Evolutionary conservation across 1,140 invertebrate genomes (phyloP).

Genomic region (Helicoverpa armigera): DNA sequence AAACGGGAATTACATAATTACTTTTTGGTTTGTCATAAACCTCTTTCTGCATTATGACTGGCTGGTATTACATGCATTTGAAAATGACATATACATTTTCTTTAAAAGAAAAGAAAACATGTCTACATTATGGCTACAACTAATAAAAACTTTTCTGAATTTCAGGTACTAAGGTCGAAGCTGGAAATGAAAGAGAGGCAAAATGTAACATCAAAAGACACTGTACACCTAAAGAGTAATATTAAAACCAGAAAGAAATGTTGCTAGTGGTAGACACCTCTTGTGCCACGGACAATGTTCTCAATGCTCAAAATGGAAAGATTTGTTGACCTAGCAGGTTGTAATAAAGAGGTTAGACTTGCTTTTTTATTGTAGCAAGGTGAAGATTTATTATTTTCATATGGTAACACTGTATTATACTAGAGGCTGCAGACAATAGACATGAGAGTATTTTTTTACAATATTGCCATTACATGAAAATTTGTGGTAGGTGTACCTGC

Average conservation of each 20-base stretch:
- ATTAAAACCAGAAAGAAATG: slow-evolving; percentile 88
- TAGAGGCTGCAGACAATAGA: not conserved
- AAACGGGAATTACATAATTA: no score
- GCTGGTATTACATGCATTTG: no score
- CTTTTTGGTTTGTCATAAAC: no score
- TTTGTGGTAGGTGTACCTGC: no score
- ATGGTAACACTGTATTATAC: not conserved
- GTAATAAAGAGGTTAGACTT: not conserved
- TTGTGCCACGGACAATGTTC: slow-evolving; percentile 77
- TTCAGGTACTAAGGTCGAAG: slow-evolving; percentile 87
- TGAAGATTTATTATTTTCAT: not conserved
- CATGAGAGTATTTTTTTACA: not conserved
- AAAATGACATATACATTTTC: no score
- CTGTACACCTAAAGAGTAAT: slow-evolving; percentile 86
- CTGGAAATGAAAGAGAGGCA: slow-evolving; percentile 88
- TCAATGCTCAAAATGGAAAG: slow-evolving; percentile 82
- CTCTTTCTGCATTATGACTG: no score
- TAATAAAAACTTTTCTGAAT: slow-evolving; percentile 19
- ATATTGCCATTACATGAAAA: no score
- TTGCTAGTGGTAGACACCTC: slow-evolving; percentile 83
- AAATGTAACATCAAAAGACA: slow-evolving; percentile 86
- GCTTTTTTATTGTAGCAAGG: slow-evolving; percentile 11
- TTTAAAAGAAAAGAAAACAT: no score
- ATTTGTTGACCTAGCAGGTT: slow-evolving; percentile 77
- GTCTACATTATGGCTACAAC: not conserved